Conservation (phyloP, 35 echinoderm and acorn worm genomes). For the Anneissia japonica region DNA sequence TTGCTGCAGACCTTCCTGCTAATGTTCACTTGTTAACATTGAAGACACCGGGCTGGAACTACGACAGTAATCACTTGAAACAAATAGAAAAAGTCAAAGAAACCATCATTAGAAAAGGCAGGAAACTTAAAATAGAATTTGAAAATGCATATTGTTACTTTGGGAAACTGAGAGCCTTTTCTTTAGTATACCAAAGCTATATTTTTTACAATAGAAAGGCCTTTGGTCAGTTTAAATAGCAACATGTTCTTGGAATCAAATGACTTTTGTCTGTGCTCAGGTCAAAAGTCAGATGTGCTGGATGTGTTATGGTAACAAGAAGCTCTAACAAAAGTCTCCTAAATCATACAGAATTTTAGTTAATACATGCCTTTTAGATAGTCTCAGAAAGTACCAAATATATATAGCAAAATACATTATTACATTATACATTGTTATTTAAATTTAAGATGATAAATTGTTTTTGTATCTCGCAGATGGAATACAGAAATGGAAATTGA, state of each 20-base stretch:
- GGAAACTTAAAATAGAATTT: neutral
- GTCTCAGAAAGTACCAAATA: too few relatives aligned
- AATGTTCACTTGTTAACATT: constrained; percentile 61
- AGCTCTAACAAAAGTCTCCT: too few relatives aligned
- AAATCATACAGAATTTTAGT: too few relatives aligned
- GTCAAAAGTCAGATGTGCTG: too few relatives aligned
- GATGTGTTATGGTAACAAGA: too few relatives aligned
- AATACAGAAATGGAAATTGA: neutral
- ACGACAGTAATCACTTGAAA: constrained; percentile 18
- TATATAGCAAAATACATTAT: too few relatives aligned
- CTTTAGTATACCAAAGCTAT: too few relatives aligned
- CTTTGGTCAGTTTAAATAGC: neutral
- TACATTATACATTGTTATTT: too few relatives aligned
- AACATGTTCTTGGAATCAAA: neutral
- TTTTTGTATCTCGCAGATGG: neutral
- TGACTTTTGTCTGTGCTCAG: too few relatives aligned
- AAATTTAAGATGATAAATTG: too few relatives aligned
- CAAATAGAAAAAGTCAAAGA: constrained; percentile 7
- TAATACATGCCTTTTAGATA: too few relatives aligned
- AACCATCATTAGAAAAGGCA: neutral
- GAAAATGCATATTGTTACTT: neutral
- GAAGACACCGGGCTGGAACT: constrained; percentile 62
- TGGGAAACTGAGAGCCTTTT: too few relatives aligned
- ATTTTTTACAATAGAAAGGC: neutral
- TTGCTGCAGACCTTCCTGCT: constrained; percentile 20